Conservation (phyloP, 64 coral and sea anemone genomes). For the Montipora sp. region DNA sequence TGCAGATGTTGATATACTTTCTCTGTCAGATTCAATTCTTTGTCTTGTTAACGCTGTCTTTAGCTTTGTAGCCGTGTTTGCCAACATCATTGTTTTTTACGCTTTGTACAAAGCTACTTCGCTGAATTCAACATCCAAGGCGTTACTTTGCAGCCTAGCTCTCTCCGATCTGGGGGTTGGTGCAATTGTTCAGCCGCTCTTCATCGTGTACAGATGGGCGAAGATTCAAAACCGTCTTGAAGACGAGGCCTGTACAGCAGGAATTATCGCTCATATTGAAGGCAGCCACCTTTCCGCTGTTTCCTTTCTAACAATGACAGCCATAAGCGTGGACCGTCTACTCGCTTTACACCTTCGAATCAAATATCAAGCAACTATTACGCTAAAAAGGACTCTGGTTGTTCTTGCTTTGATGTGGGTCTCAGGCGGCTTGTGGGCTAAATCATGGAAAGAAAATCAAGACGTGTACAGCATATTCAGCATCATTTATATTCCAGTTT, state of each 20-base stretch:
- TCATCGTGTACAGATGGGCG: conserved; percentile 31
- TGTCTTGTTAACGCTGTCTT: conserved; percentile 8
- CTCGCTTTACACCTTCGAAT: conserved; percentile 22
- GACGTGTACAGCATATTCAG: background rate
- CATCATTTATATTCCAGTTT: conserved; percentile 17
- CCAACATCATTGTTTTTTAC: conserved; percentile 20
- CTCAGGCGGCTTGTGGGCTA: background rate
- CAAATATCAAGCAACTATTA: conserved; percentile 3
- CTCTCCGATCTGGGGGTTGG: conserved; percentile 34
- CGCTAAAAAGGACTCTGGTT: background rate
- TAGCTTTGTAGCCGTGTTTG: conserved; percentile 21
- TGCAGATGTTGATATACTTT: background rate
- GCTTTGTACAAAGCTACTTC: conserved; percentile 39
- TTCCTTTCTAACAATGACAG: conserved; percentile 37
- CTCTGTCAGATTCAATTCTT: background rate
- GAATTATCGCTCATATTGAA: conserved; percentile 24
- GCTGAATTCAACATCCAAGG: conserved; percentile 16
- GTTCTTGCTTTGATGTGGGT: conserved; percentile 19
- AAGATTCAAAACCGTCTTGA: background rate
- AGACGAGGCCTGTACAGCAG: background rate
- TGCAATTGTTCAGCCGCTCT: conserved; percentile 20
- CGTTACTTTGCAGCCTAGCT: conserved; percentile 17
- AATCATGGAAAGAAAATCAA: conserved; percentile 3
- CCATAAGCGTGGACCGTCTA: conserved; percentile 44
- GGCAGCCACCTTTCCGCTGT: conserved; percentile 9